Evolutionary conservation across 2,113 vertebrate genomes (phyloP), one percentile per base, ranked within the genome.

Genomic region (Neopipo cinnamomea): DNA sequence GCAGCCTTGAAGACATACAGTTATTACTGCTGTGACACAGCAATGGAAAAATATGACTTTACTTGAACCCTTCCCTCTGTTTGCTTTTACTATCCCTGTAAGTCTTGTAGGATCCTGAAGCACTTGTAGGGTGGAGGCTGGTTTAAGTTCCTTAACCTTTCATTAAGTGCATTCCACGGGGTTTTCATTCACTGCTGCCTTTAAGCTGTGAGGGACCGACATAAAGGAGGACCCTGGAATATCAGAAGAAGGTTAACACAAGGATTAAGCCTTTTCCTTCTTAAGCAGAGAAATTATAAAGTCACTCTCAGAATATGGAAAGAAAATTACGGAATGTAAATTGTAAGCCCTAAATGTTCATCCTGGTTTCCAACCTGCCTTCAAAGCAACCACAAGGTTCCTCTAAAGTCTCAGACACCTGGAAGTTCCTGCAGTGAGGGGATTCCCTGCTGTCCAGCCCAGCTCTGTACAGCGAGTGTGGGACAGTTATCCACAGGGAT

Each of bases 141-240:
- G 28, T 79, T 94, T 93, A 67, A 66, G 84, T 82, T 90, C 71
- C 23, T 86, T 80, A 83, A 27, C 28, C 74, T 95, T 93, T 35
- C 35, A 70, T 79, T 22, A 50, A 56, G 33, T 41, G 23, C 55
- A 22, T 70, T 86, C 39, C 2, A 1, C 30, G 27, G 67, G 41
- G 47, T 21, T 92, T 76, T 66, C 66, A 25, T 75, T 89, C 59
- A 52, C 59, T 76, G 41, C 42, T 79, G 58, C 80, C 33, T 91
- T 78, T 89, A 52, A 67, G 62, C 28, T 93, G 83, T 27, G 66
- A 85, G 63, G 41, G 35, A 66, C 27, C 2, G 9, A 96, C 89
- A 91, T 37, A 94, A 93, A 82, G 44, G 62, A 89, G 42, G 88
- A 46, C 39, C 80, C 47, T 67, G 71, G 55, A 85, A 19, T 76